A percentile compares a stretch with the other conserved stretches of the same genome.
These are phyloP conservation scores for Leptinotarsa undecemlineata DNA, from an alignment of 1,140 invertebrate genomes.

Conservation along the genomic window DNA sequence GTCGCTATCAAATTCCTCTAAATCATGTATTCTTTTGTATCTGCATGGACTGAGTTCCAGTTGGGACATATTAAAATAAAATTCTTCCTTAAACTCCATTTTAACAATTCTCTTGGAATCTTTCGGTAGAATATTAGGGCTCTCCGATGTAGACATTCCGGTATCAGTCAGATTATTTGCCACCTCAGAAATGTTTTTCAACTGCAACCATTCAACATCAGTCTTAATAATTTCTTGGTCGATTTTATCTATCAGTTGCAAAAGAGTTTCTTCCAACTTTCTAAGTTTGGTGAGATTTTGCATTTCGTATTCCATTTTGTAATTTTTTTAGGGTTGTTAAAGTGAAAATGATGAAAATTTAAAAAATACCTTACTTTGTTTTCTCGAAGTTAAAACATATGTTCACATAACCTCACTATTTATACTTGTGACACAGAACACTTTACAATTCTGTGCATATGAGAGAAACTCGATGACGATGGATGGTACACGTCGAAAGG, in stretches of 20 bases:
- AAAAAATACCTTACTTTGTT: too few relatives aligned
- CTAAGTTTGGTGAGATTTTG: constrained; percentile 27
- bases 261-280: constrained; percentile 28
- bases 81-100: constrained; percentile 15
- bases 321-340: too few relatives aligned
- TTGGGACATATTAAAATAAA: constrained; percentile 10
- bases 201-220: constrained; percentile 35
- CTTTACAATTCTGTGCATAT: too few relatives aligned
- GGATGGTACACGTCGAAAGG: too few relatives aligned
- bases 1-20: constrained; percentile 27
- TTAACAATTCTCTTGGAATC: not conserved
- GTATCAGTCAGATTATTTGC: too few relatives aligned
- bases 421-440: too few relatives aligned
- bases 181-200: constrained; percentile 25
- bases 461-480: too few relatives aligned
- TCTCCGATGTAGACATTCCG: too few relatives aligned
- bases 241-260: constrained; percentile 33
- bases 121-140: too few relatives aligned
- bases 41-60: not conserved
- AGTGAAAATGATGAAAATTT: too few relatives aligned
- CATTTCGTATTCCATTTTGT: constrained; percentile 22
- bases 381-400: too few relatives aligned
- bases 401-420: too few relatives aligned
- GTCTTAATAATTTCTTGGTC: constrained; percentile 37
- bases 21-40: not conserved